These are phyloP conservation scores for Sylvilagus floridanus DNA, from an alignment of 2,797 vertebrate species.

Conservation along the genomic window DNA sequence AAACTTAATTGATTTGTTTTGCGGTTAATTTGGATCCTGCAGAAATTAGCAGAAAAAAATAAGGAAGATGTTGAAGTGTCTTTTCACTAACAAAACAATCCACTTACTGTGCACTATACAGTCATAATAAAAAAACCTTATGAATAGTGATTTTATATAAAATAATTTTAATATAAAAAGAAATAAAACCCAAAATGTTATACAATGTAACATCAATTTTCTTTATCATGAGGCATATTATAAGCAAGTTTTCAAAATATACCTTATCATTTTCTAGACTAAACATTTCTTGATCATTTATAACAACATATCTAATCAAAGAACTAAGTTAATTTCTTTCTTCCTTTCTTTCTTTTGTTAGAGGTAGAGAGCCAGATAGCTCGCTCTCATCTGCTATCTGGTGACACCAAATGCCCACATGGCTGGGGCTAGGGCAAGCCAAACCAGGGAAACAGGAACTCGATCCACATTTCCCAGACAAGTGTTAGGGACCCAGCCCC, in stretches of 20 bases:
- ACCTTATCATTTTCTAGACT: neutral
- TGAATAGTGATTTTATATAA: neutral
- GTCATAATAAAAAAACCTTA: neutral
- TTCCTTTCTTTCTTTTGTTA: too few species aligned
- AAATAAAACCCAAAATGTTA: neutral
- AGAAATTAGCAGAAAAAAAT: constrained; percentile 18
- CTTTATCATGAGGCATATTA: constrained; percentile 14
- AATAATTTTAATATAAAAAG: constrained; percentile 41
- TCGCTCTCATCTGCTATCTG: too few species aligned
- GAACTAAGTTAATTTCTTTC: too few species aligned
- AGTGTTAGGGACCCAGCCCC: too few species aligned
- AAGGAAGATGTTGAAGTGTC: neutral
- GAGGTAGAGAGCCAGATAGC: too few species aligned
- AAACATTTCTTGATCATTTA: neutral
- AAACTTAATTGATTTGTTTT: neutral
- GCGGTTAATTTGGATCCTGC: neutral
- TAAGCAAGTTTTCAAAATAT: constrained; percentile 46
- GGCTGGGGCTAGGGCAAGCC: too few species aligned
- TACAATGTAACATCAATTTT: neutral
- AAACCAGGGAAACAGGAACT: too few species aligned
- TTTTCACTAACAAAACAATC: neutral
- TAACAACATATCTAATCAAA: neutral
- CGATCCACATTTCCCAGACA: too few species aligned
- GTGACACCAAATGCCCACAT: too few species aligned
- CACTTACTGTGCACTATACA: neutral